Evolutionary conservation across 2,888 invertebrate genomes (phyloP), one percentile per base, ranked within the genome.

Genomic region (Aleiodes leptofemur): DNA sequence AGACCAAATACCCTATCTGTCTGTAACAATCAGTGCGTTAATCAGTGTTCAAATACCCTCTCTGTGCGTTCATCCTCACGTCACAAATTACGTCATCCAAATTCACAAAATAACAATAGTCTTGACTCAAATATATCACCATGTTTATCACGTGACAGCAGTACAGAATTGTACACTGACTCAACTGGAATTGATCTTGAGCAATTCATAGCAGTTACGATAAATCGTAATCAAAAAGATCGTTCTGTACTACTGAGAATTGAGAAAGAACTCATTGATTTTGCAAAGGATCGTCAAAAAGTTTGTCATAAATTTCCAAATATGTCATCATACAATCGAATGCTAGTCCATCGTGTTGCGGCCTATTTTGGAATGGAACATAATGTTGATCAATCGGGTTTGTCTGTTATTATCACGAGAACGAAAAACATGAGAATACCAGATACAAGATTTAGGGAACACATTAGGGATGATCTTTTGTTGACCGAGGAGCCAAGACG

Each of bases 301-400:
- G 82, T 81, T 7, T 87, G 86, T 14, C 94, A 95, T 83, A 95
- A 95, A 84, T 98, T 98, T 90, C 96, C 96, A 16, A 95, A 95
- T 87, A 96, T 97, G 95, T 96, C 97, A 77, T 97, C 98, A 72
- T 98, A 98, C 91, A 97, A 98, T 79, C 93, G 98, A 43, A 97
- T 98, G 98, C 90, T 98, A 83, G 97, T 98, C 1, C 98, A 98
- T 89, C 94, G 98, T 48, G 96, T 96, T 77, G 97, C 98, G 0
- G 95, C 97, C 16, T 96, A 96, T 86, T 98, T 98, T 90, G 97
- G 97, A 73, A 94, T 98, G 92, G 96, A 97, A 73, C 98, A 98
- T 89, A 97, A 97, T 86, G 94, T 98, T 29, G 98, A 98, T 90
- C 93, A 94, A 78, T 92, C 93, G 14, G 96, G 96, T 77, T 92